phyloP scores from a whole-genome alignment of 2,113 vertebrate species.

The Parus major region DNA sequence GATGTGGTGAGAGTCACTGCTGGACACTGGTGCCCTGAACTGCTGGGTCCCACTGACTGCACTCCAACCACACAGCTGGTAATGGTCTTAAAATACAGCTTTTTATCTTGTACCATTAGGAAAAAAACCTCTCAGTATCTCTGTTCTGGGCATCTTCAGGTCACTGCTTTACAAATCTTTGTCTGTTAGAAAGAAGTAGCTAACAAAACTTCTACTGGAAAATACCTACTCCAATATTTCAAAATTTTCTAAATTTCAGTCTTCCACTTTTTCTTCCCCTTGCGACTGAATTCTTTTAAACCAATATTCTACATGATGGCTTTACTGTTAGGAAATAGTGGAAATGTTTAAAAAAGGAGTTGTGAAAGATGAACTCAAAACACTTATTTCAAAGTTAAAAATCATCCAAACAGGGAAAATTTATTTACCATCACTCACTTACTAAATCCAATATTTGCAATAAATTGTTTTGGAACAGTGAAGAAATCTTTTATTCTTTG shows the following conservation, averaged over 20 bases:
- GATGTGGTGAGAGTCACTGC: not conserved
- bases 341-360: not conserved
- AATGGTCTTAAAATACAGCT: not conserved
- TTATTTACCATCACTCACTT: not conserved
- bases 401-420: not conserved
- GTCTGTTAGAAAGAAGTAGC: not conserved
- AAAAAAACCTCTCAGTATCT: not conserved
- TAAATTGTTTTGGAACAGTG: not conserved
- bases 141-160: not conserved
- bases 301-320: not conserved
- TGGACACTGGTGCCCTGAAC: fast-evolving
- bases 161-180: not conserved
- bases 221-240: not conserved
- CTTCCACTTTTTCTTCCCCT: not conserved
- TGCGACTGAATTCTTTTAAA: not conserved
- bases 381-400: not conserved
- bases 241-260: not conserved
- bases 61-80: not conserved
- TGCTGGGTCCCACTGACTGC: not conserved
- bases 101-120: not conserved
- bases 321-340: not conserved
- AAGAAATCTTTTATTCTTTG: not conserved
- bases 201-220: not conserved
- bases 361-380: not conserved
- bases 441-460: not conserved